Evolutionary conservation across 2,888 invertebrate species (phyloP).

Genomic region (Euzophera pinguis): DNA sequence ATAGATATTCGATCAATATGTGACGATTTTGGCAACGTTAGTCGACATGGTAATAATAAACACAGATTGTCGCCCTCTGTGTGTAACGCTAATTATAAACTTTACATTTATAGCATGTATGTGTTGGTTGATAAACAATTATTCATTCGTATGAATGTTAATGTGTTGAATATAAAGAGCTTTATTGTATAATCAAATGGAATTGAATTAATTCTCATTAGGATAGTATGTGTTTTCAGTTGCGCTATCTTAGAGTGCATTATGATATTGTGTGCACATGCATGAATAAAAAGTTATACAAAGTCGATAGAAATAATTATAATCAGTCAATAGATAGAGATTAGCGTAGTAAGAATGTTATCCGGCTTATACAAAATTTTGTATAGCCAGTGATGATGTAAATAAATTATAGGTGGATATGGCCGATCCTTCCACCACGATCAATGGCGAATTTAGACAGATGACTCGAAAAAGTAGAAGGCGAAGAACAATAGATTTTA

Average conservation of each 20-base stretch:
- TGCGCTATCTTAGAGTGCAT: neutral
- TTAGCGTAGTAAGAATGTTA: too few relatives aligned
- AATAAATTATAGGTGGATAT: too few relatives aligned
- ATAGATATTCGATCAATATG: constrained; percentile 21
- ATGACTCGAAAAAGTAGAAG: too few relatives aligned
- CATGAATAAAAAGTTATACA: neutral
- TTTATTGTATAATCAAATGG: constrained; percentile 5
- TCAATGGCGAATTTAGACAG: too few relatives aligned
- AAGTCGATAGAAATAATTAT: neutral
- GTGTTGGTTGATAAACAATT: constrained; percentile 1
- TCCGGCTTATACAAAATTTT: too few relatives aligned
- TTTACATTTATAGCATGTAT: constrained; percentile 11
- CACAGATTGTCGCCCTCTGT: constrained; percentile 18
- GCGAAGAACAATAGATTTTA: too few relatives aligned
- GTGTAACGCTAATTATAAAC: constrained; percentile 5
- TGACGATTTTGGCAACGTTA: constrained; percentile 28
- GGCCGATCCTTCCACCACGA: too few relatives aligned
- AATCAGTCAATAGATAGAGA: neutral
- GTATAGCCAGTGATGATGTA: too few relatives aligned
- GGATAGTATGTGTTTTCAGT: neutral
- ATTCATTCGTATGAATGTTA: constrained; percentile 7
- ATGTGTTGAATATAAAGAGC: constrained; percentile 8
- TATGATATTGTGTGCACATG: neutral
- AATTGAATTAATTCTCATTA: constrained; percentile 7
- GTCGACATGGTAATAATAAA: constrained; percentile 9